Evolutionary conservation across 2,797 vertebrate genomes (phyloP).

Genomic region (Tenualosa thibaudeaui): DNA sequence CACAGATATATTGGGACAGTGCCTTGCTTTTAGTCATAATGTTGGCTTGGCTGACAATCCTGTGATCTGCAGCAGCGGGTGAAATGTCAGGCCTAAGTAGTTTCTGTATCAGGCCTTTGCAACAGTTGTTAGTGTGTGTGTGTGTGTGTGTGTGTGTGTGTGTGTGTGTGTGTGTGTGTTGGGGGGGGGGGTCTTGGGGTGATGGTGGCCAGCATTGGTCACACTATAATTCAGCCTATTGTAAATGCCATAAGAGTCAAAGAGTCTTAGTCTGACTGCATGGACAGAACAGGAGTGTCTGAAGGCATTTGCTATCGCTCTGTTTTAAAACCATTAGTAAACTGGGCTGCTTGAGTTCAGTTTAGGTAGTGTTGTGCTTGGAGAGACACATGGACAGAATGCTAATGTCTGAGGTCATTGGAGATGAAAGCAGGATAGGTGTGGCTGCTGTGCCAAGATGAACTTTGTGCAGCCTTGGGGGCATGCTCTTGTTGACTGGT

Average conservation of each 20-base stretch:
- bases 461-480: neutral
- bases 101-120: neutral
- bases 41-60: neutral
- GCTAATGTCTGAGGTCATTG: neutral
- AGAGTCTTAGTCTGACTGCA: neutral
- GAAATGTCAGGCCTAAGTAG: neutral
- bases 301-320: neutral
- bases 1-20: neutral
- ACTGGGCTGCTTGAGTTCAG: neutral
- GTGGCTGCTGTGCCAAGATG: neutral
- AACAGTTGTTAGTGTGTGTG: neutral
- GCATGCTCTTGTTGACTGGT: neutral
- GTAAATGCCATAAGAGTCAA: neutral
- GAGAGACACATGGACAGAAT: neutral
- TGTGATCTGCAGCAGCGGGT: neutral
- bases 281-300: neutral
- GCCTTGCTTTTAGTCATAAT: neutral
- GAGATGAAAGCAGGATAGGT: neutral
- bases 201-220: neutral
- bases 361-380: neutral
- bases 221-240: neutral
- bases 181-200: neutral
- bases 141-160: too few species aligned
- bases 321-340: neutral
- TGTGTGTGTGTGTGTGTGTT: too few species aligned